Conservation (phyloP, 2,113 vertebrate species). For the Paraplagusia blochii region DNA sequence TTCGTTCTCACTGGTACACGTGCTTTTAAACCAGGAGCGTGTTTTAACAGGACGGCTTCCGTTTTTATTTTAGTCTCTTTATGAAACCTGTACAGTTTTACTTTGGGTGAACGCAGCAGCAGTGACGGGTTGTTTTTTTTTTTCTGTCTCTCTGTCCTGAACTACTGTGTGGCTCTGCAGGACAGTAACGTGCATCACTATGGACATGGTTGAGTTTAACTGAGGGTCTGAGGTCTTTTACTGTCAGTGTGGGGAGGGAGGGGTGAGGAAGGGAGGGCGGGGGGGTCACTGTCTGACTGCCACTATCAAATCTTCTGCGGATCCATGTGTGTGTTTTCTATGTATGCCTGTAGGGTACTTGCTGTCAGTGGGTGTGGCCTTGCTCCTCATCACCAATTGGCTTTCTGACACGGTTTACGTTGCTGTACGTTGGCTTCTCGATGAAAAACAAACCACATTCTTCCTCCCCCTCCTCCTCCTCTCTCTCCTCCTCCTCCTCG, state of each 20-base stretch:
- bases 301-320: slow-evolving; percentile 7
- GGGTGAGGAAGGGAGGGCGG: no score
- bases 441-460: background rate
- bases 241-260: background rate
- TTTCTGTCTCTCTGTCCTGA: background rate
- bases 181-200: background rate
- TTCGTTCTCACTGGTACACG: slow-evolving; percentile 30
- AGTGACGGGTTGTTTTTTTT: background rate
- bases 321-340: slow-evolving; percentile 7
- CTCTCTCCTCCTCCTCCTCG: slow-evolving; percentile 47
- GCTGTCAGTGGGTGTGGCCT: slow-evolving; percentile 21
- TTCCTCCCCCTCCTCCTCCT: slow-evolving; percentile 32
- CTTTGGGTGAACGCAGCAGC: slow-evolving; percentile 10
- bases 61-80: background rate
- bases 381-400: slow-evolving; percentile 21
- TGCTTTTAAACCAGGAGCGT: slow-evolving; percentile 37
- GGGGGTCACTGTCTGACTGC: background rate
- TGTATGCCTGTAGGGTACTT: slow-evolving; percentile 20
- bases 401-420: slow-evolving; percentile 27
- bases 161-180: background rate
- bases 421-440: slow-evolving; percentile 21
- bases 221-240: background rate
- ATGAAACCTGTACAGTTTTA: background rate
- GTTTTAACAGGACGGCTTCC: slow-evolving; percentile 26
- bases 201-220: slow-evolving; percentile 1